These are phyloP conservation scores for Noctua comes DNA, from an alignment of 2,888 invertebrate genomes.

Conservation along the genomic window DNA sequence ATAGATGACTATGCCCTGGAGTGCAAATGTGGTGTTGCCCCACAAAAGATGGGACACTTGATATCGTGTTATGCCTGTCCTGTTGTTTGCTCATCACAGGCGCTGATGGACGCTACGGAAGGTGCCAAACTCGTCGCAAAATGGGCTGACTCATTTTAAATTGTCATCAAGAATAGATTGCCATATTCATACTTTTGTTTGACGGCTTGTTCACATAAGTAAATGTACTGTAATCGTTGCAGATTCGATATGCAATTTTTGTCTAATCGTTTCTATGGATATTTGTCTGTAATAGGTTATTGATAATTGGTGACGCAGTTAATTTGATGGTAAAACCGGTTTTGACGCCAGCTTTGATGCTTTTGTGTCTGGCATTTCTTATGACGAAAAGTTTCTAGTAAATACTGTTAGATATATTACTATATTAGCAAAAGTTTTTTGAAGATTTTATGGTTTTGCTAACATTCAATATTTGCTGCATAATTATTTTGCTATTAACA, in stretches of 20 bases:
- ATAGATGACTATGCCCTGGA: background rate
- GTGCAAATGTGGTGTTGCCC: background rate
- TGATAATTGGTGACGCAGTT: conserved; percentile 57
- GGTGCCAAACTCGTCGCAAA: background rate
- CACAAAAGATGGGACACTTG: background rate
- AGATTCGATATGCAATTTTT: conserved; percentile 64
- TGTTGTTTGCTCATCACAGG: background rate
- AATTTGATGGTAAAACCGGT: conserved; percentile 39
- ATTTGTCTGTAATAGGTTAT: conserved; percentile 37
- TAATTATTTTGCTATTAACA: background rate
- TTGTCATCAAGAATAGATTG: background rate
- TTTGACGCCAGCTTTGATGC: conserved; percentile 56
- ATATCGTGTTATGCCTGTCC: background rate
- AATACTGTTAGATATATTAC: background rate
- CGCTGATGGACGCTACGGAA: background rate
- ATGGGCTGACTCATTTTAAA: background rate
- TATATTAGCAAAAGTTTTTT: background rate
- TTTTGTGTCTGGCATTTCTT: conserved; percentile 32
- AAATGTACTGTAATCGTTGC: conserved; percentile 52
- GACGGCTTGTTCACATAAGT: conserved; percentile 55
- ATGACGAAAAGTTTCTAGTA: background rate
- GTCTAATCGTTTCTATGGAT: conserved; percentile 57
- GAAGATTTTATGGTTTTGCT: conserved; percentile 3
- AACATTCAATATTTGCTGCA: background rate
- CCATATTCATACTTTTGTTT: conserved; percentile 13